Conservation (phyloP, 2,113 vertebrate genomes). For the Saccopteryx leptura region DNA sequence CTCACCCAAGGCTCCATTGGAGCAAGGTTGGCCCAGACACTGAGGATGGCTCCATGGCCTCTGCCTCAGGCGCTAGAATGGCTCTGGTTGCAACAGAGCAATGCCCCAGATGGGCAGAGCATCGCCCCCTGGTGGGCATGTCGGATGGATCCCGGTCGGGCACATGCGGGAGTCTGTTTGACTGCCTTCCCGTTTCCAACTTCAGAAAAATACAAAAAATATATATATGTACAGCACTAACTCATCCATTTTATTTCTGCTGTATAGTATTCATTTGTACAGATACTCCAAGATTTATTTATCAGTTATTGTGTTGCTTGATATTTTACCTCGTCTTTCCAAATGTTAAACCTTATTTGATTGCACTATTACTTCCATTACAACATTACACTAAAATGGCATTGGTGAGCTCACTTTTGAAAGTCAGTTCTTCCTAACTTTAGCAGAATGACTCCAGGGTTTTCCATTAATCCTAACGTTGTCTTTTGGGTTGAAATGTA, state of each 20-base stretch:
- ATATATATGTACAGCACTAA: no score
- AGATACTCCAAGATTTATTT: not conserved
- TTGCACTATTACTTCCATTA: not conserved
- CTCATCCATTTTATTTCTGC: not conserved
- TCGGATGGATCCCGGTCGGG: no score
- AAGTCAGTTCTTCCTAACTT: not conserved
- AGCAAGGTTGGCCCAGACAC: no score
- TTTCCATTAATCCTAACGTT: not conserved
- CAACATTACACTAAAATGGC: not conserved
- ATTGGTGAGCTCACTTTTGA: not conserved
- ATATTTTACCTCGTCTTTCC: conserved; percentile 19
- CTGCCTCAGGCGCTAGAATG: no score
- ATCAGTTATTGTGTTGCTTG: not conserved
- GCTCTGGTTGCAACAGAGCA: no score
- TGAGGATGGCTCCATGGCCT: no score
- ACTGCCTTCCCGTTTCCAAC: no score
- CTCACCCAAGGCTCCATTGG: no score
- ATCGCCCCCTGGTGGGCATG: no score
- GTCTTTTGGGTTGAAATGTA: not conserved
- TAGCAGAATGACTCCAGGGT: not conserved
- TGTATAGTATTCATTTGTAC: not conserved
- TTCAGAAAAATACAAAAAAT: no score
- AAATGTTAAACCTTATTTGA: not conserved
- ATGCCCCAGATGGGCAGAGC: no score
- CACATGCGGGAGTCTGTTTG: no score